Evolutionary conservation across 1,140 invertebrate species (phyloP).

Genomic region (Megalonaias nervosa): DNA sequence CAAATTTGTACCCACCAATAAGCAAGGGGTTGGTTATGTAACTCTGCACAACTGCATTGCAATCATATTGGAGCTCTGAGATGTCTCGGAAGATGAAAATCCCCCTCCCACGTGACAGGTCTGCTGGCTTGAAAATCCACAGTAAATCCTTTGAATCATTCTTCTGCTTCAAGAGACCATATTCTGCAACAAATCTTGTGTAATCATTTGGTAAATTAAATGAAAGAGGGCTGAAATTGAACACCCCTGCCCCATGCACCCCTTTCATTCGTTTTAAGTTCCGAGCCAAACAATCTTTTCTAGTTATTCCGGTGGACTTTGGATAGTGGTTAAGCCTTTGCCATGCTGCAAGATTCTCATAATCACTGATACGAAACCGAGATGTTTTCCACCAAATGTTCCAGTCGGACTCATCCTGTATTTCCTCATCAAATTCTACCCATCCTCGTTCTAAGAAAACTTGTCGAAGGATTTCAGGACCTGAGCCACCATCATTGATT

Average conservation of each 20-base stretch:
- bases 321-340: conserved; percentile 89
- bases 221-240: conserved; percentile 87
- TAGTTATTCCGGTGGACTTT: conserved; percentile 85
- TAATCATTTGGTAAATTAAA: conserved; percentile 89
- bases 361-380: conserved; percentile 80
- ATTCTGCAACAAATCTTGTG: conserved; percentile 85
- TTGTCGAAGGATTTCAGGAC: conserved; percentile 82
- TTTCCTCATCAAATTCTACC: conserved; percentile 79
- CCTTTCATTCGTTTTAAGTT: conserved; percentile 86
- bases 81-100: conserved; percentile 84
- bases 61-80: conserved; percentile 64
- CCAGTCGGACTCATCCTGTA: conserved; percentile 80
- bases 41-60: conserved; percentile 75
- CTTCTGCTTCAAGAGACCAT: conserved; percentile 70
- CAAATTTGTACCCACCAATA: conserved; percentile 74
- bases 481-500: conserved; percentile 79
- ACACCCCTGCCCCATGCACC: conserved; percentile 82
- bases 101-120: conserved; percentile 86
- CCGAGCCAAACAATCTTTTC: conserved; percentile 85
- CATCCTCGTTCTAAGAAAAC: conserved; percentile 81
- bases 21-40: conserved; percentile 85
- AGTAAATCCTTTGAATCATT: conserved; percentile 37
- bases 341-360: conserved; percentile 81
- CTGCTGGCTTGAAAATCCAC: conserved; percentile 91
- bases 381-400: conserved; percentile 87